phyloP scores from a whole-genome alignment of 35 echinoderm and acorn worm genomes.

The Ophiothrix spiculata region DNA sequence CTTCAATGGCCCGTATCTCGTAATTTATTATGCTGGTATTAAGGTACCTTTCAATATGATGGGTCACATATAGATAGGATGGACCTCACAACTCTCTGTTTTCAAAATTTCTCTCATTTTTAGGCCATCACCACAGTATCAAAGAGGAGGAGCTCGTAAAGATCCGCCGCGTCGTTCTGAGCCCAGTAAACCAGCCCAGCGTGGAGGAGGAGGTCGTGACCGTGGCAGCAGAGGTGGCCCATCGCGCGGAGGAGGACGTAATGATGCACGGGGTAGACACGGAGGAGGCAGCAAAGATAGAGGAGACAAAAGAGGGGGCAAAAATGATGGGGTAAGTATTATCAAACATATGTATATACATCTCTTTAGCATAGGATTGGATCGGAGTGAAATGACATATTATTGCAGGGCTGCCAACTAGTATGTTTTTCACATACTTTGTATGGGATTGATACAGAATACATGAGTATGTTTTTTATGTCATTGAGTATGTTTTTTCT shows the following conservation, averaged over 20 bases:
- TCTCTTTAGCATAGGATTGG: no score
- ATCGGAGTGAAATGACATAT: no score
- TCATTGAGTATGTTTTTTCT: no score
- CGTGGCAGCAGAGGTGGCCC: conserved; percentile 56
- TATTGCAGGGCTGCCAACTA: no score
- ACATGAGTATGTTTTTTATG: no score
- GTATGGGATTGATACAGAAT: no score
- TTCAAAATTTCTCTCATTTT: conserved; percentile 28
- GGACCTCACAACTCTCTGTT: neutral
- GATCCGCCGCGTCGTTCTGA: conserved; percentile 82
- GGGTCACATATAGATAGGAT: no score
- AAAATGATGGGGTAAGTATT: conserved; percentile 10
- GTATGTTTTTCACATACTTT: no score
- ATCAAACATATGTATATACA: no score
- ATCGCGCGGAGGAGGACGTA: conserved; percentile 40
- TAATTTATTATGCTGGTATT: no score
- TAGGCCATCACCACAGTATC: conserved; percentile 81
- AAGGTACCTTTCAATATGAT: no score
- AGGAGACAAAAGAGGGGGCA: conserved; percentile 45
- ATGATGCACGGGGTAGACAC: conserved; percentile 37
- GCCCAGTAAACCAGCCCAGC: conserved; percentile 63
- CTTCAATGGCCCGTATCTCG: no score
- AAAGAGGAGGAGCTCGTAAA: conserved; percentile 63
- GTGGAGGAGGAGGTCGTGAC: conserved; percentile 27
- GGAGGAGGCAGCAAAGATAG: conserved; percentile 44